Percentiles rank a stretch among this genome's conserved stretches.
These are phyloP conservation scores for Xanthia togata DNA, from an alignment of 2,888 invertebrate species.

Conservation along the genomic window DNA sequence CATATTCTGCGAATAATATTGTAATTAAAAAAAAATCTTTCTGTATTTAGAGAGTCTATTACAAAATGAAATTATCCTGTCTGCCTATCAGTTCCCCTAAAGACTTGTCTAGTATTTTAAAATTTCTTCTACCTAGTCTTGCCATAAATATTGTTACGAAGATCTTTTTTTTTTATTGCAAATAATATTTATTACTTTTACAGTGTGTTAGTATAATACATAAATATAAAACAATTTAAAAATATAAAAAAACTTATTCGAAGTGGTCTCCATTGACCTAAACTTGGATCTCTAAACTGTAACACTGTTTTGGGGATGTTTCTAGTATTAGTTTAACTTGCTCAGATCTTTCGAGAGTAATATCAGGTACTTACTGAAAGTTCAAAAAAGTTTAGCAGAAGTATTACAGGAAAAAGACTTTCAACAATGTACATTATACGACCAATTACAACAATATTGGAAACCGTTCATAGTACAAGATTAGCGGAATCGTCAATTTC, in stretches of 20 bases:
- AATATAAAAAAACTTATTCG: too few species aligned
- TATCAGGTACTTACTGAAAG: not conserved
- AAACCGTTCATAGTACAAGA: slow-evolving; percentile 25
- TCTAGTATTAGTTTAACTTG: not conserved
- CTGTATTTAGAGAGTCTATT: not conserved
- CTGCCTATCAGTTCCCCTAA: not conserved
- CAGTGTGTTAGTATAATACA: too few species aligned
- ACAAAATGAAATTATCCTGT: not conserved
- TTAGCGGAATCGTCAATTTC: slow-evolving; percentile 39
- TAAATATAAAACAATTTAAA: too few species aligned
- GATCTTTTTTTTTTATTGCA: too few species aligned
- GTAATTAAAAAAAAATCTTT: too few species aligned
- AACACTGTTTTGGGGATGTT: not conserved
- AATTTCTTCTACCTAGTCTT: too few species aligned
- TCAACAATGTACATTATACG: not conserved
- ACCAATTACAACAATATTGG: slow-evolving; percentile 21
- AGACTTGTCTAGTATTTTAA: not conserved
- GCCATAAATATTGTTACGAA: too few species aligned
- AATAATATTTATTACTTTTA: too few species aligned
- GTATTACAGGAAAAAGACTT: not conserved
- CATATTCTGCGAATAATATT: slow-evolving; percentile 9
- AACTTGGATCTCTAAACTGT: too few species aligned
- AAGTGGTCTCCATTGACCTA: too few species aligned
- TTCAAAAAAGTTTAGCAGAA: not conserved
- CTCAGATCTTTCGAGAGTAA: too few species aligned